Conservation (phyloP, 1,140 invertebrate species). For the Hylyphantes graminicola region DNA sequence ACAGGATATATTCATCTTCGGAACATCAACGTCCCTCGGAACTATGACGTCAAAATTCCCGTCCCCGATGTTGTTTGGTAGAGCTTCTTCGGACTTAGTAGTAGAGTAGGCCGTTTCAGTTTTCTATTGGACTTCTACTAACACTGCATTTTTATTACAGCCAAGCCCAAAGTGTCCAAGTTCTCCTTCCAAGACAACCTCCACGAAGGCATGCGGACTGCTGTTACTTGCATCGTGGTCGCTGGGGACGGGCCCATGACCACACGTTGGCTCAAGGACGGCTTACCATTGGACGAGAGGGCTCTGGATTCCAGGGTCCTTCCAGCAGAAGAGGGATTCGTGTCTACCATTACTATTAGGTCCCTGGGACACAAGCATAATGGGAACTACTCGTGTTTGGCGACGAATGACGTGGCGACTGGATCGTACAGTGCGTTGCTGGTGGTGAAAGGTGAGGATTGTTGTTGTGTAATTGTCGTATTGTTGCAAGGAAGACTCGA, state of each 20-base stretch:
- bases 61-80: too few species aligned
- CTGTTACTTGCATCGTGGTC: conserved; percentile 68
- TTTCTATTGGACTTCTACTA: background rate
- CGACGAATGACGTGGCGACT: conserved; percentile 70
- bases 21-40: too few species aligned
- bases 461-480: background rate
- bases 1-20: too few species aligned
- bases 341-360: conserved; percentile 68
- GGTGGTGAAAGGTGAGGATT: conserved; percentile 37
- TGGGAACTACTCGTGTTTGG: conserved; percentile 74
- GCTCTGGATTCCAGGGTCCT: conserved; percentile 46
- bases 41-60: too few species aligned
- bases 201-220: conserved; percentile 73
- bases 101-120: too few species aligned
- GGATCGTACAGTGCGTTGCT: conserved; percentile 69
- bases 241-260: conserved; percentile 70
- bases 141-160: conserved; percentile 64
- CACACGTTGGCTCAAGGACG: conserved; percentile 74
- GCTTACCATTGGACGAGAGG: conserved; percentile 63
- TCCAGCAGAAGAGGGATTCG: conserved; percentile 65
- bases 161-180: conserved; percentile 74
- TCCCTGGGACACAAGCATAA: conserved; percentile 68
- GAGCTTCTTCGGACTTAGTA: too few species aligned
- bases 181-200: conserved; percentile 74
- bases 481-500: too few species aligned